Evolutionary conservation across 2,888 invertebrate genomes (phyloP), one percentile per base, ranked within the genome.

Genomic region (Adelphocoris suturalis): DNA sequence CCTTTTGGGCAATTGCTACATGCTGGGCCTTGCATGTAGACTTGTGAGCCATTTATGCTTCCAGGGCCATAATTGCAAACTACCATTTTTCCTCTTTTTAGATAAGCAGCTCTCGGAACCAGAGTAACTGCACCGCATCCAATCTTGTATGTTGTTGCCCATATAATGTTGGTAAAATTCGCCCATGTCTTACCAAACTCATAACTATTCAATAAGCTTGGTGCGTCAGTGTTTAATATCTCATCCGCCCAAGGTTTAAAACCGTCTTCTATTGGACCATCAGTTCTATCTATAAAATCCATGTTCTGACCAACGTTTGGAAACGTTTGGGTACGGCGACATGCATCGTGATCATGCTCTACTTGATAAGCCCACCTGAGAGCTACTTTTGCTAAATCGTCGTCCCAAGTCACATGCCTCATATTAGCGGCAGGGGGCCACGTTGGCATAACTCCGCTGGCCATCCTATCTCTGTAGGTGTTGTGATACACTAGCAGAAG

Each of bases 61-160:
- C 90, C 61, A n/a, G 84, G 84, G 11, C 84, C 88, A 76, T 90
- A 90, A 55, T 90, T 90, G 84, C 90, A 90, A 11, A 89, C 89
- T 28, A 90, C 5, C 2, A 55, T 52, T 37, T 5, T 19, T 12
- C 9, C 48, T 13, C 13, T 48, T 7, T 48, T 11, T 4, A 16
- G 4, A 12, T 57, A 14, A 4, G 4, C 16, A 16, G 4, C 11
- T 13, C 16, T 4, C 11, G 4, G 4, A 14, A 14, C 57, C 4
- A 16, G 11, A 4, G 11, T 9, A 4, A 57, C 28, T 27, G 28
- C 27, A 3, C 55, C 86, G 23, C 90, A 90, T 5, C 90, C 90
- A 37, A 90, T 13, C 28, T 80, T 76, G n/a, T 16, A 48, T 12
- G 78, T 80, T 3, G 76, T 57, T 12, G 86, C 90, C 90, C 90